These are phyloP conservation scores for Euphonia xanthogaster DNA, from an alignment of 2,797 vertebrate species.

Conservation along the genomic window DNA sequence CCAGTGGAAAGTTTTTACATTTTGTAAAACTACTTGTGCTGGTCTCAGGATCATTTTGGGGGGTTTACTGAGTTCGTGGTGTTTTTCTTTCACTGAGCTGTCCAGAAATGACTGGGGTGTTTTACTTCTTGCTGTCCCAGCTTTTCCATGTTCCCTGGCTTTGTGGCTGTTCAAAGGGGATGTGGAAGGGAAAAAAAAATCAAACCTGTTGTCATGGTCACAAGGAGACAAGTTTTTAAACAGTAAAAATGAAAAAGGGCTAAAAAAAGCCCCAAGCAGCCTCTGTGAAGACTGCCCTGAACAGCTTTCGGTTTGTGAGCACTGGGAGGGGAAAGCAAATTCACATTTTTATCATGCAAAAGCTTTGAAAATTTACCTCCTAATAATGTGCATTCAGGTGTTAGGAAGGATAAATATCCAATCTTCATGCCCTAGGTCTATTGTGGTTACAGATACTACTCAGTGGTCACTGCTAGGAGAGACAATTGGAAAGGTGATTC, in stretches of 20 bases:
- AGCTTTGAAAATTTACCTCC: neutral
- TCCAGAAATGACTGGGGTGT: neutral
- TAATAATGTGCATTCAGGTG: neutral
- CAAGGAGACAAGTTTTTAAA: neutral
- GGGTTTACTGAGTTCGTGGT: neutral
- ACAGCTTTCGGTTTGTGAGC: fast-evolving
- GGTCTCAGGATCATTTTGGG: fast-evolving
- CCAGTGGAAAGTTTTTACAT: neutral
- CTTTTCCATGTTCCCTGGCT: neutral
- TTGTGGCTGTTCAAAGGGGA: neutral
- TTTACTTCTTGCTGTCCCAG: neutral
- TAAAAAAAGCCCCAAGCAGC: neutral
- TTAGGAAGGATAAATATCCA: neutral
- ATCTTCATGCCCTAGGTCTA: neutral
- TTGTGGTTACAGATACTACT: neutral
- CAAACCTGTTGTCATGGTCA: neutral
- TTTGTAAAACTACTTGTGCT: neutral
- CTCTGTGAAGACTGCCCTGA: fast-evolving
- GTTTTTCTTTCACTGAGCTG: neutral
- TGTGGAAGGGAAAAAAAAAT: neutral
- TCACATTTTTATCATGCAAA: neutral
- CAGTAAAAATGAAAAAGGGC: neutral
- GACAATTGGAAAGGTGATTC: neutral
- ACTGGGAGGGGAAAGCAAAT: neutral
- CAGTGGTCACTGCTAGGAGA: neutral